phyloP scores from a whole-genome alignment of 2,113 vertebrate genomes.

The Symphodus melops region DNA sequence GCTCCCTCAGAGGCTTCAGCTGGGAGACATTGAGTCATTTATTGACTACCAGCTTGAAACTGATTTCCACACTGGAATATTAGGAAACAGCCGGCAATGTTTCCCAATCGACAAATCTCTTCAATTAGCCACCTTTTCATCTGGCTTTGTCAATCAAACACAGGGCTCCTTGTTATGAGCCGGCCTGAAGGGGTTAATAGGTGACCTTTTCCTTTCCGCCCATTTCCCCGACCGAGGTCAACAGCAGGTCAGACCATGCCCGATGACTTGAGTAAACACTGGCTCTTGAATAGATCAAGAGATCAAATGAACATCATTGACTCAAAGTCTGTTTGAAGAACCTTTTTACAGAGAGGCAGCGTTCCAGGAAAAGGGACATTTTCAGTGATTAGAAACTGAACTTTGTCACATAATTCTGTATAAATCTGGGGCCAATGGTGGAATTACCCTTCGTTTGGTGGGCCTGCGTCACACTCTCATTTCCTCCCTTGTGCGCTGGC shows the following conservation, averaged over 20 bases:
- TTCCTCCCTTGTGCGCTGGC: neutral
- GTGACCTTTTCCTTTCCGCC: neutral
- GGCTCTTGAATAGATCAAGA: neutral
- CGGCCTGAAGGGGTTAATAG: neutral
- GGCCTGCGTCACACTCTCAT: neutral
- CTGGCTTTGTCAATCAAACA: too few species aligned
- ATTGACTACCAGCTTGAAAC: neutral
- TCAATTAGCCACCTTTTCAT: too few species aligned
- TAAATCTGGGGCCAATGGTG: neutral
- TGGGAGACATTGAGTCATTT: neutral
- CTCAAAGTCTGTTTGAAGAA: neutral
- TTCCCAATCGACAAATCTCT: too few species aligned
- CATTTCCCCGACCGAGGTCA: neutral
- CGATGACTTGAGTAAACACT: neutral
- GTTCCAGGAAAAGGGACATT: neutral
- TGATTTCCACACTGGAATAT: too few species aligned
- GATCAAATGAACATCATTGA: neutral
- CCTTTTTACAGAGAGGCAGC: neutral
- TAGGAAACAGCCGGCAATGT: too few species aligned
- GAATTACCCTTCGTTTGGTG: neutral
- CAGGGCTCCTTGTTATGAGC: neutral
- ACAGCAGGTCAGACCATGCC: neutral
- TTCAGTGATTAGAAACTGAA: neutral
- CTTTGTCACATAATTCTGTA: neutral
- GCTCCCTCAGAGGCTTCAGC: slow-evolving; percentile 22